Percentiles rank a stretch among this genome's conserved stretches.
Evolutionary conservation across 2,797 vertebrate species (phyloP).

Genomic region (Sebastes wilsoni): DNA sequence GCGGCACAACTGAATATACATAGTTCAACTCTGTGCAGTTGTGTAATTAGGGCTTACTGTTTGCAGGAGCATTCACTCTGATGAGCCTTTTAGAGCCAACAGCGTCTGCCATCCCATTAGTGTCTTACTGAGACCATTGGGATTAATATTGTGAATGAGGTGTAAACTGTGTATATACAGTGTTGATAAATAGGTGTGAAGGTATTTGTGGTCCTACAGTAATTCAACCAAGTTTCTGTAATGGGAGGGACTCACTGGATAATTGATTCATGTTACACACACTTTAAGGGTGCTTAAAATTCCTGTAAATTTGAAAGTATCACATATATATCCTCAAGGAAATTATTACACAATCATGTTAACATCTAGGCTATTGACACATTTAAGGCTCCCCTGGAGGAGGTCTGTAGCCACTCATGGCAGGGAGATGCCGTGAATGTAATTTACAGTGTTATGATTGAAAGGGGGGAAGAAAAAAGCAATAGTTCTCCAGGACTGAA

Average conservation of each 20-base stretch:
- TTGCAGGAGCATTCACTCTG: constrained; percentile 22
- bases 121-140: constrained; percentile 11
- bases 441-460: background rate
- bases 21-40: background rate
- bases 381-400: background rate
- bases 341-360: background rate
- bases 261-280: background rate
- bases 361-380: background rate
- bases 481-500: background rate
- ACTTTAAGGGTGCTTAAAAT: background rate
- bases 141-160: constrained; percentile 22
- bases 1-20: background rate
- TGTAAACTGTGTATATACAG: background rate
- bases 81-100: constrained; percentile 36
- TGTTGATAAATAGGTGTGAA: background rate
- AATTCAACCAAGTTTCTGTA: background rate
- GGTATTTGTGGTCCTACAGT: background rate
- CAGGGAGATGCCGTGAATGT: background rate
- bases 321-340: background rate
- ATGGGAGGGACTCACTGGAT: background rate
- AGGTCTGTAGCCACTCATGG: background rate
- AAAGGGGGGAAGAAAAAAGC: background rate
- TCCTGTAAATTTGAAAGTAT: background rate
- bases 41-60: constrained; percentile 21
- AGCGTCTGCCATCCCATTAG: constrained; percentile 21